A percentile compares a stretch with the other conserved stretches of the same genome.
phyloP scores from a whole-genome alignment of 2,113 vertebrate species.

The Paramormyrops kingsleyae region DNA sequence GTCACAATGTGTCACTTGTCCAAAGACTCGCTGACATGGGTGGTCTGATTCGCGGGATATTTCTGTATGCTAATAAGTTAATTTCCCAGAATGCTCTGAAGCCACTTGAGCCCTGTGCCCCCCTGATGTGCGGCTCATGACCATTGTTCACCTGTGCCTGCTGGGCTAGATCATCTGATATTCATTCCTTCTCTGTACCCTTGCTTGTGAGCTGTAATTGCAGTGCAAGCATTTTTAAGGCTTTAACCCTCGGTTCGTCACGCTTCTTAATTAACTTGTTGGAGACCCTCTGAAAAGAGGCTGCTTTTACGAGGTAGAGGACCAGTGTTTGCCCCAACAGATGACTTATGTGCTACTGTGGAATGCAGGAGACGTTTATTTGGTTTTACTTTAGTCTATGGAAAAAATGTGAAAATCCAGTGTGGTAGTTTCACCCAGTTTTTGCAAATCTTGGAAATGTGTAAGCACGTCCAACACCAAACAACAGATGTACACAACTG shows the following conservation, averaged over 20 bases:
- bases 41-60: neutral
- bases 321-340: neutral
- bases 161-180: neutral
- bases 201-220: neutral
- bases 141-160: neutral
- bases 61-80: neutral
- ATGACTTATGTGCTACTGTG: neutral
- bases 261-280: neutral
- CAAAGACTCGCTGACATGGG: neutral
- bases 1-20: neutral
- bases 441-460: neutral
- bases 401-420: neutral
- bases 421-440: neutral
- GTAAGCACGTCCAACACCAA: neutral
- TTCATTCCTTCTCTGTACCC: neutral
- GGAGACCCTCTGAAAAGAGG: neutral
- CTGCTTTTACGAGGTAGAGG: neutral
- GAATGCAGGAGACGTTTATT: neutral
- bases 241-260: neutral
- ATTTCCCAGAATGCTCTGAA: neutral
- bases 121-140: neutral
- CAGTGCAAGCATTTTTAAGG: neutral
- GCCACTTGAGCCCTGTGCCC: neutral
- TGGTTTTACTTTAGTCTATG: neutral
- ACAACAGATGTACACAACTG: neutral